Base-by-base conservation (phyloP, 1,140 invertebrate genomes). In the Druon quercuslanigerum region DNA sequence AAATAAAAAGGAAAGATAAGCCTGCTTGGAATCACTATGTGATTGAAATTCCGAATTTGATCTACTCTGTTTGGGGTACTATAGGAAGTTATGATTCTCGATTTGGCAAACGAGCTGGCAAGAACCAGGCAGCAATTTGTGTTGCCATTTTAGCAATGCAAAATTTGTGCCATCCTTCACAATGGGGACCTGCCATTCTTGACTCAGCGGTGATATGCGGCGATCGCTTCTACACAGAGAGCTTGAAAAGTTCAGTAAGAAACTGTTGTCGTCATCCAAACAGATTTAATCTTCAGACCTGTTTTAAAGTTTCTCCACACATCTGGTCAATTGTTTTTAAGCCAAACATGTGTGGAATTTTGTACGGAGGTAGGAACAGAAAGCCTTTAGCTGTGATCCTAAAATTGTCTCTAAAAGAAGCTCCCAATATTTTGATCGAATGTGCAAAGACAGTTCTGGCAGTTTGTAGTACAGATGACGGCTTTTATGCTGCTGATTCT, bases 61-160 rank as follows among this genome's bases (percentile, higher is more conserved):
- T 92, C 9, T 90, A 87, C 20, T 92, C 91, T 0, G 40, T 90
- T 3, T 91, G 90, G 89, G 90, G 90, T 0, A 90, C 87, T 0
- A 74, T 91, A 1, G 87, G 91, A 2, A 76, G 84, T 0, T 89
- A 88, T 46, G 87, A 91, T 80, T 60, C 74, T 0, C 82, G 82
- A 20, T 91, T 90, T 25, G 85, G 80, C 2, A 60, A 82, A 9
- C 74, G 83, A 2, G 84, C 77, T 12, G 90, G 90, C 0, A 90
- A 86, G 20, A 91, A 90, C 74, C 86, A 87, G 54, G 81, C 79
- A 3, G 91, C 88, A 0, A 90, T 92, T 46, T 88, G 86, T 57
- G 79, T 91, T 0, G 79, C 80, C 0, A 33, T 85, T 1, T 25
- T 91, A 0, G 87, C 87, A 0, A 84, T 89, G 80, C 84, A 82